Evolutionary conservation across 2,888 invertebrate genomes (phyloP).

Genomic region (Hirudinaria manillensis): DNA sequence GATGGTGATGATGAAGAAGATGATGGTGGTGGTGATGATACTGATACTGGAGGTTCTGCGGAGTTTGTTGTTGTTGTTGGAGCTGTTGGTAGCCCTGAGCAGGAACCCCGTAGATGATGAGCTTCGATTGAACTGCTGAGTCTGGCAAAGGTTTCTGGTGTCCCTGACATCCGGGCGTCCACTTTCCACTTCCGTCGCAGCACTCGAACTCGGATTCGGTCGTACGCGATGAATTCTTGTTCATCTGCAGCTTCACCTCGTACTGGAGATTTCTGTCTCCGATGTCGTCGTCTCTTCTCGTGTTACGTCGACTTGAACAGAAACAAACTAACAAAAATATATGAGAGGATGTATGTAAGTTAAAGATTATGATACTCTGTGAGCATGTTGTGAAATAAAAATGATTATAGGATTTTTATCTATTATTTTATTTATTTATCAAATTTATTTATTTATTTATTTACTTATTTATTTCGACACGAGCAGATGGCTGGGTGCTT

Average conservation of each 20-base stretch:
- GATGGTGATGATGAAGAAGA: background rate
- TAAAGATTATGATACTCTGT: too few relatives aligned
- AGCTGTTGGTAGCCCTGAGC: constrained; percentile 16
- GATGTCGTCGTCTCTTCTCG: background rate
- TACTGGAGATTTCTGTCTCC: background rate
- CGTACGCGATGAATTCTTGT: background rate
- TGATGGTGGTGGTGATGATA: background rate
- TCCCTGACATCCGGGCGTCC: background rate
- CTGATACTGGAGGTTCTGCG: background rate
- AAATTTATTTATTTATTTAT: too few relatives aligned
- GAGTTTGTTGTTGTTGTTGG: constrained; percentile 12
- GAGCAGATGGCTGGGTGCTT: too few relatives aligned
- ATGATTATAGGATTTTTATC: too few relatives aligned
- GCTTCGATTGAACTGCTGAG: background rate
- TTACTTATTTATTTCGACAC: too few relatives aligned
- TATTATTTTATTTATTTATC: too few relatives aligned
- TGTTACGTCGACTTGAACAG: background rate
- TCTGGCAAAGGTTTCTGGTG: background rate
- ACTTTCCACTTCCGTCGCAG: background rate
- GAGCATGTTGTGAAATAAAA: too few relatives aligned
- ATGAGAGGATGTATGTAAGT: too few relatives aligned
- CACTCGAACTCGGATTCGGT: background rate
- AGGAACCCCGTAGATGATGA: background rate
- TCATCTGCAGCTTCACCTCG: background rate
- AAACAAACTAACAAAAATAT: too few relatives aligned